Conservation (phyloP, 1,140 invertebrate genomes). For the Caenorhabditis briggsae region DNA sequence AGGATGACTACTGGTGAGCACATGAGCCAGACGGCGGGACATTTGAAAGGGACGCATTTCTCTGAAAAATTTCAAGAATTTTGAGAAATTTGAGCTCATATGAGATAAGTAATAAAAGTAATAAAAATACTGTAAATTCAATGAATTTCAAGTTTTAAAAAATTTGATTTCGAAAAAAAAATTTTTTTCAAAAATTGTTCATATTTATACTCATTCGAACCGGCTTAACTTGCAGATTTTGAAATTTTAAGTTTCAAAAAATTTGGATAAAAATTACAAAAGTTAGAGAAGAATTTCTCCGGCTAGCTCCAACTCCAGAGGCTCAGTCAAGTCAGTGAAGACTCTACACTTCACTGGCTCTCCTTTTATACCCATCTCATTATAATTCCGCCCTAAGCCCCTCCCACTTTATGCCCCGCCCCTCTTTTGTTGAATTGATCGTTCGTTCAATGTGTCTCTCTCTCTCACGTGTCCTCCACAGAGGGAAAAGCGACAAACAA, state of each 20-base stretch:
- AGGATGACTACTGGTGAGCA: background rate
- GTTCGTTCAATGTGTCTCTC: background rate
- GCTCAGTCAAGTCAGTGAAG: background rate
- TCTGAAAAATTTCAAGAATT: background rate
- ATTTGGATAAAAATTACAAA: no score
- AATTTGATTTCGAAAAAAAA: no score
- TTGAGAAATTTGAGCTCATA: background rate
- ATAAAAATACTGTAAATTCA: background rate
- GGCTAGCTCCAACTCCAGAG: no score
- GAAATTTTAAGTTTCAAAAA: no score
- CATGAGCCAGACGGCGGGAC: constrained; percentile 19
- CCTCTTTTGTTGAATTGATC: background rate
- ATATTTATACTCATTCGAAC: no score
- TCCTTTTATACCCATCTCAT: constrained; percentile 25
- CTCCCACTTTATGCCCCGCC: constrained; percentile 1
- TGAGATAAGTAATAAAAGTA: background rate
- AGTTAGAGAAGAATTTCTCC: no score
- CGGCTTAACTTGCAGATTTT: no score
- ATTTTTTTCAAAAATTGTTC: no score
- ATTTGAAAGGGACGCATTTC: constrained; percentile 11
- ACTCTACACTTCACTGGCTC: background rate
- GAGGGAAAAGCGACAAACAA: background rate
- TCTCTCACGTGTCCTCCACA: background rate
- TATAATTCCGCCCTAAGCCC: background rate
- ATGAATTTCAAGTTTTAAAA: no score